phyloP scores from a whole-genome alignment of 2,797 vertebrate species.

The Girardinus metallicus region DNA sequence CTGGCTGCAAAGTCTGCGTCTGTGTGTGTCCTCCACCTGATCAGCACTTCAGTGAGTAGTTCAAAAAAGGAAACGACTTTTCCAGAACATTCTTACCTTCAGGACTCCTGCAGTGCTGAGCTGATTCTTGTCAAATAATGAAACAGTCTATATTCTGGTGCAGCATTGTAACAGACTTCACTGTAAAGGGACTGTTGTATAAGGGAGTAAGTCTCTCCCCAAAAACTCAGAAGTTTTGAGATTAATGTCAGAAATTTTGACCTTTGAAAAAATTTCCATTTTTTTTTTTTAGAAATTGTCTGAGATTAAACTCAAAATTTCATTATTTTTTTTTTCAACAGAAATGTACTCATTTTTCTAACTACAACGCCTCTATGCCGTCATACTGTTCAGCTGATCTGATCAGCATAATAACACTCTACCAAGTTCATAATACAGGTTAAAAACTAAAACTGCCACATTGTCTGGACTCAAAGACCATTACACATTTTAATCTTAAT shows the following conservation, averaged over 20 bases:
- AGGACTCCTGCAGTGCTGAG: neutral
- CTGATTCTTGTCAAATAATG: neutral
- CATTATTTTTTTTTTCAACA: too few species aligned
- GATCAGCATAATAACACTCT: neutral
- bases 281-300: too few species aligned
- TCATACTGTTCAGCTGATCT: neutral
- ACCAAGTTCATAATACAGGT: neutral
- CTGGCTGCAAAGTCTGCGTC: slow-evolving; percentile 84
- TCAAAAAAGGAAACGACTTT: too few species aligned
- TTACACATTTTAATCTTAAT: neutral
- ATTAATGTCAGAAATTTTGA: too few species aligned
- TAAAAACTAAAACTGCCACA: neutral
- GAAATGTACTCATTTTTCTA: too few species aligned
- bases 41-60: slow-evolving; percentile 62
- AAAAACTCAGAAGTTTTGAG: too few species aligned
- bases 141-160: neutral
- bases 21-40: slow-evolving; percentile 77
- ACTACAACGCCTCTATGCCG: too few species aligned
- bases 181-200: too few species aligned
- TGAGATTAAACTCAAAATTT: too few species aligned
- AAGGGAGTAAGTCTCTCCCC: too few species aligned
- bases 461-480: neutral
- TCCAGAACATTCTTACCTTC: neutral
- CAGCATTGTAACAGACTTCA: neutral
- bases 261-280: too few species aligned